Conservation (phyloP, 2,113 vertebrate genomes). For the Podarcis cretensis region DNA sequence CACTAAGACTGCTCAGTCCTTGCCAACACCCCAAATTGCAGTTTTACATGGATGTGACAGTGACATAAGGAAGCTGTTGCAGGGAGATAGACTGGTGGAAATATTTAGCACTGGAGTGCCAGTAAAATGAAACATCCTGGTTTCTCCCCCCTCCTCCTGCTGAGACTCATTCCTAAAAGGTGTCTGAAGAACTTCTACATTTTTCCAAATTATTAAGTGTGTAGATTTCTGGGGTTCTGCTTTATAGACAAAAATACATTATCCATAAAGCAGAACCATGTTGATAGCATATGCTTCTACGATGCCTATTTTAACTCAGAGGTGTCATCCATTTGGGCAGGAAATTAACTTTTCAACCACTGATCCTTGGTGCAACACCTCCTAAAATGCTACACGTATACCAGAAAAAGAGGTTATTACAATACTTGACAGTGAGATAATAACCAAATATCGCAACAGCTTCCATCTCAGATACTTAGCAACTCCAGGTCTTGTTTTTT, state of each 20-base stretch:
- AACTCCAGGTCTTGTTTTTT: neutral
- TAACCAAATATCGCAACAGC: conserved; percentile 49
- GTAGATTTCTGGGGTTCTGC: conserved; percentile 58
- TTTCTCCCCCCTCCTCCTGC: conserved; percentile 29
- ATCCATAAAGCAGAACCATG: conserved; percentile 56
- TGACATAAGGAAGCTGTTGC: conserved; percentile 17
- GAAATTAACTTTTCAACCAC: conserved; percentile 67
- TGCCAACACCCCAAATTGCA: neutral
- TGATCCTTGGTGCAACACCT: conserved; percentile 59
- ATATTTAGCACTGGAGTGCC: conserved; percentile 22
- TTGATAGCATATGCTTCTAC: conserved; percentile 50
- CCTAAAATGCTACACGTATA: conserved; percentile 43
- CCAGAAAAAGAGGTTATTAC: conserved; percentile 10
- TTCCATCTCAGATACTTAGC: conserved; percentile 7
- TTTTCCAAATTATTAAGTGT: conserved; percentile 67
- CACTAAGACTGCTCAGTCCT: neutral
- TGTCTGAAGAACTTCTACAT: conserved; percentile 41
- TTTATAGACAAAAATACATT: conserved; percentile 57
- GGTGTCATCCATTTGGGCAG: conserved; percentile 55
- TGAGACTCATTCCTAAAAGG: conserved; percentile 58
- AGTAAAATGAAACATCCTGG: conserved; percentile 57
- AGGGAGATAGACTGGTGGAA: conserved; percentile 7
- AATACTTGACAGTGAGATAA: conserved; percentile 46
- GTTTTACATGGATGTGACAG: conserved; percentile 3
- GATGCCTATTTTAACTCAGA: conserved; percentile 52